A percentile compares a stretch with the other conserved stretches of the same genome.
phyloP scores from a whole-genome alignment of 2,113 vertebrate species.

The Lampris megalopsis region DNA sequence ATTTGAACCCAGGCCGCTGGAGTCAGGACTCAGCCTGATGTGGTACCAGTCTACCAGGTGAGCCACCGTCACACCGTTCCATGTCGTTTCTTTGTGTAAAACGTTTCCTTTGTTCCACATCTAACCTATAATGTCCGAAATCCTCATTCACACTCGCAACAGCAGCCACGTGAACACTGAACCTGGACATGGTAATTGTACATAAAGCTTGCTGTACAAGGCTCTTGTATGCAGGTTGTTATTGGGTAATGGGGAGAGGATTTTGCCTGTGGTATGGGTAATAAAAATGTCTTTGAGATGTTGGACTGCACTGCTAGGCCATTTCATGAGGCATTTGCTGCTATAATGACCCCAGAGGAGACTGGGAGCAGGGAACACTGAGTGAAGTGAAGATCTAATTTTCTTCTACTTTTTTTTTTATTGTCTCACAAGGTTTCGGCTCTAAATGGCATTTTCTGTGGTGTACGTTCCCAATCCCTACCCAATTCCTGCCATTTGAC shows the following conservation, averaged over 20 bases:
- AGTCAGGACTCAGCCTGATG: too few relatives aligned
- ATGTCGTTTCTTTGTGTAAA: conserved; percentile 2
- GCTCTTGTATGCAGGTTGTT: conserved; percentile 15
- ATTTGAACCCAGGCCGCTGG: too few relatives aligned
- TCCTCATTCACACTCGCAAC: conserved; percentile 15
- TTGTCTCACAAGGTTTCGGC: conserved; percentile 64
- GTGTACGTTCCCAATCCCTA: conserved; percentile 30
- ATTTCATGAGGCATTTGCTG: conserved; percentile 35
- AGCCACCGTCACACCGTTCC: too few relatives aligned
- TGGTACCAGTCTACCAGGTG: too few relatives aligned
- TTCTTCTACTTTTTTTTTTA: conserved; percentile 52
- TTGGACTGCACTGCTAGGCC: conserved; percentile 38
- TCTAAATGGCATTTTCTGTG: conserved; percentile 65
- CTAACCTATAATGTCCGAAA: conserved; percentile 13
- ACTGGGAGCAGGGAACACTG: conserved; percentile 31
- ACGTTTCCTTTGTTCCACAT: conserved; percentile 6
- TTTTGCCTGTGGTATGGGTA: conserved; percentile 34
- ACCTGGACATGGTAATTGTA: conserved; percentile 5
- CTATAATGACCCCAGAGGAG: conserved; percentile 47
- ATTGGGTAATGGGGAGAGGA: conserved; percentile 9
- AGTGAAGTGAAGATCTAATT: conserved; percentile 66
- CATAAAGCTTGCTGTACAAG: conserved; percentile 17
- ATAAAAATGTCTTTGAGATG: conserved; percentile 40
- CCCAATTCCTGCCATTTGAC: conserved; percentile 68
- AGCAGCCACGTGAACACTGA: conserved; percentile 11